Conservation (phyloP, 2,113 vertebrate species). For the Synchiropus splendidus region DNA sequence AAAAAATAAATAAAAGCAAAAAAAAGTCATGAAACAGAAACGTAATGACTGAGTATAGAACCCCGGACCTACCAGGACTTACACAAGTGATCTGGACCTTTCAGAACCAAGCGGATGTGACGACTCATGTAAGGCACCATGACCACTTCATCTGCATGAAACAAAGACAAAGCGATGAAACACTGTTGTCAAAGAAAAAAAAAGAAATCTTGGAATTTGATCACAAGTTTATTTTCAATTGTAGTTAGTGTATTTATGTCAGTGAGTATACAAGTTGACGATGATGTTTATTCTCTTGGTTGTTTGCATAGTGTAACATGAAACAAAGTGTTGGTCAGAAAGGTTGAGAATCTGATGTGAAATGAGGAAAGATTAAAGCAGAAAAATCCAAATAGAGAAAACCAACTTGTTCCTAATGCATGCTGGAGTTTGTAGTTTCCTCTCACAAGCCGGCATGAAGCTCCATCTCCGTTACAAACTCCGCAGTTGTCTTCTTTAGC, state of each 20-base stretch:
- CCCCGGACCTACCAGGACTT: slow-evolving; percentile 80
- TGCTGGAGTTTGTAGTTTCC: slow-evolving; percentile 92
- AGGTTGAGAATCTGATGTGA: too few species aligned
- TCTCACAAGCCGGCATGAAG: slow-evolving; percentile 88
- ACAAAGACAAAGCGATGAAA: slow-evolving; percentile 1
- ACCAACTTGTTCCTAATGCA: slow-evolving; percentile 78
- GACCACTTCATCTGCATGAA: slow-evolving; percentile 82
- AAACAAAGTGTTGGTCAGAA: too few species aligned
- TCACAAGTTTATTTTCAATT: too few species aligned
- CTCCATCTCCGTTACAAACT: slow-evolving; percentile 88
- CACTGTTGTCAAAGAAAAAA: too few species aligned
- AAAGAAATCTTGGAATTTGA: too few species aligned
- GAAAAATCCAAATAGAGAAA: too few species aligned
- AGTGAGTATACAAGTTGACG: too few species aligned
- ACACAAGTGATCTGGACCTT: slow-evolving; percentile 96
- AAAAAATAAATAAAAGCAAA: background rate
- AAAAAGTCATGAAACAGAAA: background rate
- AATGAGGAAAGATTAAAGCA: too few species aligned
- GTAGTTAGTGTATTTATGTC: too few species aligned
- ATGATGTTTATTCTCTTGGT: too few species aligned
- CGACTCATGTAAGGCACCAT: slow-evolving; percentile 85
- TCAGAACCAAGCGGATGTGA: slow-evolving; percentile 84
- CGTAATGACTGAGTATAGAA: slow-evolving; percentile 35
- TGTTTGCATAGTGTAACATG: too few species aligned
- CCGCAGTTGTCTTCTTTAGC: slow-evolving; percentile 95